Evolutionary conservation across 2,113 vertebrate species (phyloP), one percentile per base, ranked within the genome.

Genomic region (Anguilla rostrata): DNA sequence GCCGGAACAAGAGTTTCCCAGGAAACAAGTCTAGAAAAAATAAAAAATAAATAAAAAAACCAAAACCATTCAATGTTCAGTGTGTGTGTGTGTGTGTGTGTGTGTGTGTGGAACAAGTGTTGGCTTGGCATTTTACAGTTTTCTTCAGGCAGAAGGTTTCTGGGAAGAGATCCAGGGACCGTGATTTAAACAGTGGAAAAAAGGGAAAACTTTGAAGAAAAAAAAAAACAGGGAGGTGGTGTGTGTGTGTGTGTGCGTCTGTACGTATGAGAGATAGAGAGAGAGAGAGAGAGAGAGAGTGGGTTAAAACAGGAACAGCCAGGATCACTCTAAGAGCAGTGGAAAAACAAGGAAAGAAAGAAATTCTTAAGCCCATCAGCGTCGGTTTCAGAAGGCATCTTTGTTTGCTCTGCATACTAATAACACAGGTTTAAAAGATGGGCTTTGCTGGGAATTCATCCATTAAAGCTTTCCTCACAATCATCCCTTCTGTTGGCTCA

Each of bases 321-420:
- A 2, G 39, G 82, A 78, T 83, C 66, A 40, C 66, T 66, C 22
- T 57, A 46, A 56, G 39, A 57, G 46, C n/a, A 83, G 63, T 78
- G 81, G 81, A 83, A 87, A 83, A 87, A 81, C 34, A 20, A 81
- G 78, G 79, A 82, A 53, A 86, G 79, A 86, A 86, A 86, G 16
- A 63, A 63, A 71, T n/a, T 53, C 78, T 56, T 86, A 41, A 83
- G 63, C 15, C 40, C 60, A 49, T 39, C 63, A 86, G 60, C 66
- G 39, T 84, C 26, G 41, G 60, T 56, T 86, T 86, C 81, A 75
- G 43, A 82, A 78, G 63, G 39, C 43, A 43, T 16, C 86, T 83
- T 86, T 86, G 86, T 83, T 56, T 75, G 86, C n/a, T 78, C 34
- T 86, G 86, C 86, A 86, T 83, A 82, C 86, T 78, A 86, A 83